A percentile compares a stretch with the other conserved stretches of the same genome.
These are phyloP conservation scores for Orbicella faveolata DNA, from an alignment of 64 coral and sea anemone genomes.

Conservation along the genomic window DNA sequence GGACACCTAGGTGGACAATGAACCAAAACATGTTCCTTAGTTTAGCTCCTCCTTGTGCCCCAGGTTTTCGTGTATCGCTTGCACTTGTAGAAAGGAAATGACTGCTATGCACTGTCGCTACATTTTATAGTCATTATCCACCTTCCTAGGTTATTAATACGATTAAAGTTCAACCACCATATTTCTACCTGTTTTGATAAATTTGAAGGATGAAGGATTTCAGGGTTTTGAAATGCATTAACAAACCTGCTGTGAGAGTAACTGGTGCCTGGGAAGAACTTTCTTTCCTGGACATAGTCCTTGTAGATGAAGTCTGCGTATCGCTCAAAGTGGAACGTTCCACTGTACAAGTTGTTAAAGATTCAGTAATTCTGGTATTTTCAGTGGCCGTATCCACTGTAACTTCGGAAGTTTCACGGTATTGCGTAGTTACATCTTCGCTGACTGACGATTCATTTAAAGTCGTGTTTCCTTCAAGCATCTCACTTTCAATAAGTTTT, in stretches of 20 bases:
- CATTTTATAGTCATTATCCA: no score
- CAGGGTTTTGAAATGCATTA: neutral
- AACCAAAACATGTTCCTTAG: no score
- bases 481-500: neutral
- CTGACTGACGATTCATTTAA: neutral
- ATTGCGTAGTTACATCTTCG: neutral
- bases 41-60: no score
- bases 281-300: neutral
- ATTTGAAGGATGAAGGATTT: no score
- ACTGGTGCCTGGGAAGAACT: neutral
- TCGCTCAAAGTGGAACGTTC: neutral
- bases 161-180: no score
- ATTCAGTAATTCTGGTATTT: neutral
- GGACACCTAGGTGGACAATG: no score
- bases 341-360: neutral
- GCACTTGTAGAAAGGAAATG: no score
- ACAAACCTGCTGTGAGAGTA: neutral
- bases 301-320: neutral
- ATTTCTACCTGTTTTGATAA: no score
- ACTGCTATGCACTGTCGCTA: no score
- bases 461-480: neutral
- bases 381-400: neutral
- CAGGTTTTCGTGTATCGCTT: no score
- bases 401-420: neutral
- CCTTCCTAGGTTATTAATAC: no score